A percentile compares a stretch with the other conserved stretches of the same genome.
Conservation (phyloP, 2,888 invertebrate genomes). For the Luperina testacea region DNA sequence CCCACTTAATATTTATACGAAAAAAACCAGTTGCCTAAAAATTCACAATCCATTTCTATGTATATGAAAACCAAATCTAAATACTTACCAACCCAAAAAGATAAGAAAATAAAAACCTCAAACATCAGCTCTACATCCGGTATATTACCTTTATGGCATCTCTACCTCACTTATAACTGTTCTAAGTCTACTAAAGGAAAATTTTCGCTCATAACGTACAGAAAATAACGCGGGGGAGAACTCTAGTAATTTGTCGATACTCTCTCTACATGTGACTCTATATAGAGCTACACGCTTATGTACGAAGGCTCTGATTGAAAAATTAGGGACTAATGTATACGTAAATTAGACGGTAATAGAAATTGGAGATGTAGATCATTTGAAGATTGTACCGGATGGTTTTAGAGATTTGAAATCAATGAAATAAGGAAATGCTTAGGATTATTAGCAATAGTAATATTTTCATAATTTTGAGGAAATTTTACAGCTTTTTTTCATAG, state of each 20-base stretch:
- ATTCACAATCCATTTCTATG: not conserved
- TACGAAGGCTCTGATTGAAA: constrained; percentile 62
- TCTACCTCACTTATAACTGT: constrained; percentile 67
- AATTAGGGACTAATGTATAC: constrained; percentile 63
- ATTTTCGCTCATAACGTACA: constrained; percentile 76
- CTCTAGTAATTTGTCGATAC: constrained; percentile 80
- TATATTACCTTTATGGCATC: constrained; percentile 64
- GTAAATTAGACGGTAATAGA: constrained; percentile 49
- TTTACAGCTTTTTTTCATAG: not conserved
- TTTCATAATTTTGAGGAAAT: not conserved
- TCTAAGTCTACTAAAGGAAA: constrained; percentile 70
- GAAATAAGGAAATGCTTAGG: not conserved
- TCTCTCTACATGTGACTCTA: constrained; percentile 60
- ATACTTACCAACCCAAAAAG: constrained; percentile 1
- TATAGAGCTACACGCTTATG: constrained; percentile 45
- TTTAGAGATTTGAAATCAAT: not conserved
- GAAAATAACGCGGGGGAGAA: constrained; percentile 76
- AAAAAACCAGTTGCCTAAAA: not conserved
- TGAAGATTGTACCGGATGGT: constrained; percentile 3
- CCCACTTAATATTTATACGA: not conserved
- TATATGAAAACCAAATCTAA: constrained; percentile 1
- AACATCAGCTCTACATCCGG: constrained; percentile 27
- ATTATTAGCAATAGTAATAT: not conserved
- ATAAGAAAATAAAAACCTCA: constrained; percentile 15
- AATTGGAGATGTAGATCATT: constrained; percentile 34